These are phyloP conservation scores for Pangasius sanitwongsei DNA, from an alignment of 2,797 vertebrate genomes.

Conservation along the genomic window DNA sequence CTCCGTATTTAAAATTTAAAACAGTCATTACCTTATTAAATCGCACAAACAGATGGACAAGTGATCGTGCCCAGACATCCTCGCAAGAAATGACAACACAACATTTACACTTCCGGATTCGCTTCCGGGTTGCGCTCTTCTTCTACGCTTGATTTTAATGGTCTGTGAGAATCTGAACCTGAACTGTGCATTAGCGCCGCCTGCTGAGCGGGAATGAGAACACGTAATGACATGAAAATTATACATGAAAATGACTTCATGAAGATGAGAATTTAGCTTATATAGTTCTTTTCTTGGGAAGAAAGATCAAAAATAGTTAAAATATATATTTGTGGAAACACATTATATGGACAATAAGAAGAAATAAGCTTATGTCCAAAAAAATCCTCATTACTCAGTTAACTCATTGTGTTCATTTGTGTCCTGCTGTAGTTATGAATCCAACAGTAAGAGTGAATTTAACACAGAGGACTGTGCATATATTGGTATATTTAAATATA, in stretches of 20 bases:
- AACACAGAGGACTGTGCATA: not conserved
- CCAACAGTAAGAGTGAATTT: not conserved
- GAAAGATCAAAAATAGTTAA: not conserved
- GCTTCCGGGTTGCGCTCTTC: constrained; percentile 12
- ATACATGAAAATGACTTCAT: not conserved
- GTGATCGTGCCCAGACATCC: constrained; percentile 76
- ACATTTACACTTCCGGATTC: constrained; percentile 38
- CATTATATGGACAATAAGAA: not conserved
- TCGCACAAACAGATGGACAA: constrained; percentile 72
- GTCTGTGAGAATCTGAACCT: too few species aligned
- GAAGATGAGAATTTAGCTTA: not conserved
- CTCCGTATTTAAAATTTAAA: not conserved
- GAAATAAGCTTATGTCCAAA: not conserved
- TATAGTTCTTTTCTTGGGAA: not conserved
- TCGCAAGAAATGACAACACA: constrained; percentile 50
- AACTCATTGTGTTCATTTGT: not conserved
- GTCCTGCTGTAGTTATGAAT: not conserved
- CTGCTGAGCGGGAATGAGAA: constrained; percentile 11
- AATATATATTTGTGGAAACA: not conserved
- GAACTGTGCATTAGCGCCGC: not conserved
- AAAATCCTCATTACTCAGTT: not conserved
- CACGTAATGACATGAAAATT: not conserved
- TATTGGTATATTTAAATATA: not conserved
- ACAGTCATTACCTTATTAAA: constrained; percentile 69
- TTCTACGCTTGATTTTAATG: not conserved